Conservation (phyloP, 2,113 vertebrate species). For the Promerops cafer region DNA sequence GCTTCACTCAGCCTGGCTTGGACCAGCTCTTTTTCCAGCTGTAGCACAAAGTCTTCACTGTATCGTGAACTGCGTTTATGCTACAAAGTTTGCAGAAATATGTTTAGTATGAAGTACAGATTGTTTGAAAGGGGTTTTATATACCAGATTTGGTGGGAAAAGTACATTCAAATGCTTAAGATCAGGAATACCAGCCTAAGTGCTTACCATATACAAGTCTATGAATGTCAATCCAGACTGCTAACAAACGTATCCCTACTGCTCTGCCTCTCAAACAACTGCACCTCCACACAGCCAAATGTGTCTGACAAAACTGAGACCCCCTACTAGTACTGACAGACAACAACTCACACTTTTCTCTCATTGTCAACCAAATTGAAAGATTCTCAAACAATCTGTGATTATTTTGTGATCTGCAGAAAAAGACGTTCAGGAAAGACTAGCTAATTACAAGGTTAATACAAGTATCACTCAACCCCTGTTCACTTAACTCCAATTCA, state of each 20-base stretch:
- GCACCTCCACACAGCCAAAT: not conserved
- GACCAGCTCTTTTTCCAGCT: conserved; percentile 92
- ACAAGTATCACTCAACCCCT: not conserved
- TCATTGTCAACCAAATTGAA: not conserved
- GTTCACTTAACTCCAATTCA: not conserved
- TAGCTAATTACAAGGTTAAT: not conserved
- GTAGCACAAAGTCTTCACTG: conserved; percentile 92
- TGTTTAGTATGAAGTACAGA: conserved; percentile 26
- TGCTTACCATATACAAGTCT: not conserved
- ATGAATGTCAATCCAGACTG: not conserved
- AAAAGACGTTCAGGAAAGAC: not conserved
- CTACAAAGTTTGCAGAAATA: conserved; percentile 73
- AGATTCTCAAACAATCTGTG: not conserved
- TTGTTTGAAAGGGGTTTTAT: not conserved
- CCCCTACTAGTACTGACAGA: not conserved
- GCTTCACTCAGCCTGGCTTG: conserved; percentile 94
- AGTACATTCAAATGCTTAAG: not conserved
- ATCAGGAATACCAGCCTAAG: not conserved
- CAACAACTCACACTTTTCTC: not conserved
- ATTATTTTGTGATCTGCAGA: not conserved
- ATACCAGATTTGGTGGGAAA: not conserved
- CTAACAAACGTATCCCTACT: not conserved
- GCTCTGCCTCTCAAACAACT: not conserved
- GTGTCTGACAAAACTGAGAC: not conserved
- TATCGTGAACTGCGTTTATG: conserved; percentile 86